Percentiles rank a stretch among this genome's conserved stretches.
phyloP scores from a whole-genome alignment of 2,888 invertebrate species.

The Mycalesis mineus region DNA sequence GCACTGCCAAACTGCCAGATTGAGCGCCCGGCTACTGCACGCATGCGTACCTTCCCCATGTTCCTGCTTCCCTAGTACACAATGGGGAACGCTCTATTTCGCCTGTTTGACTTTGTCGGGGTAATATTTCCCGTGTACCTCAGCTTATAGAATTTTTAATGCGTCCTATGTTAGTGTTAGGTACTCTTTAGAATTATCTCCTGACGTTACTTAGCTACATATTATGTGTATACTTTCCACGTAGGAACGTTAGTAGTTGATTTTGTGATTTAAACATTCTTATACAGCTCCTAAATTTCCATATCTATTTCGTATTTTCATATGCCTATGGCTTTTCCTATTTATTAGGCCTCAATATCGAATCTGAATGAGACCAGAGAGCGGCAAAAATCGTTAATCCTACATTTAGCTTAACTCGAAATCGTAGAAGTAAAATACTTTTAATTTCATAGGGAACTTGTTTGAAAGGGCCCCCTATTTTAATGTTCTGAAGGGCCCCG shows the following conservation, averaged over 20 bases:
- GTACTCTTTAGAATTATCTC: neutral
- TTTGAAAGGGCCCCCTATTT: too few relatives aligned
- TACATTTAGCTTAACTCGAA: too few relatives aligned
- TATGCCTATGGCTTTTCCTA: too few relatives aligned
- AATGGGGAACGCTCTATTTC: conserved; percentile 9
- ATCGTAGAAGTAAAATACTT: too few relatives aligned
- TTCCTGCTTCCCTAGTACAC: conserved; percentile 17
- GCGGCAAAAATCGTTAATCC: too few relatives aligned
- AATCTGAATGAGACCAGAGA: too few relatives aligned
- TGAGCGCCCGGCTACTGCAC: conserved; percentile 35
- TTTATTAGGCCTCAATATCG: too few relatives aligned
- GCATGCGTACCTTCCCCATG: conserved; percentile 37
- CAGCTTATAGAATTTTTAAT: conserved; percentile 3
- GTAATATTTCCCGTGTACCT: neutral
- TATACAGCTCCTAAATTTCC: too few relatives aligned
- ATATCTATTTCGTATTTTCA: too few relatives aligned
- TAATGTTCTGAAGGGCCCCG: too few relatives aligned
- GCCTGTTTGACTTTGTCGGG: conserved; percentile 3
- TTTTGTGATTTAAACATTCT: too few relatives aligned
- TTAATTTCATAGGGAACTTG: too few relatives aligned
- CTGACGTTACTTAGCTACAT: neutral
- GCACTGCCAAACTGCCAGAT: conserved; percentile 35
- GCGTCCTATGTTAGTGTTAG: neutral
- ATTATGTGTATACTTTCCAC: neutral
- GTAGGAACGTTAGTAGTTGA: neutral